These are phyloP conservation scores for Macquaria ambigua DNA, from an alignment of 2,113 vertebrate species.

Conservation along the genomic window DNA sequence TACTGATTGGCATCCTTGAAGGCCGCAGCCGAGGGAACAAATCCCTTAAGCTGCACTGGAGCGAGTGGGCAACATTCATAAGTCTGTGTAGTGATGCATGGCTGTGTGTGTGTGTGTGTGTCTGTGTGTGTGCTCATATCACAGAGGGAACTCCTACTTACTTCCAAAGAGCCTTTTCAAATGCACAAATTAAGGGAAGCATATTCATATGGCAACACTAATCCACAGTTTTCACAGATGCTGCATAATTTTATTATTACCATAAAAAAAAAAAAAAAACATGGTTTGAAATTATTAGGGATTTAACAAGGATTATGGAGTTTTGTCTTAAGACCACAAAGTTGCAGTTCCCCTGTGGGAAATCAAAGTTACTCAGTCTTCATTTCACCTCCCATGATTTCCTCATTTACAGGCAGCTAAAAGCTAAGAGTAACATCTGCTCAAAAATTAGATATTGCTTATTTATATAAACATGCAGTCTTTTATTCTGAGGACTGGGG, in stretches of 20 bases:
- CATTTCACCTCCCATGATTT: neutral
- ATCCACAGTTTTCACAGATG: slow-evolving; percentile 7
- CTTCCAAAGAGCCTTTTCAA: neutral
- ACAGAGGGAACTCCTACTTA: neutral
- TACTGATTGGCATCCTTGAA: slow-evolving; percentile 55
- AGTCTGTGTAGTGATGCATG: slow-evolving; percentile 46
- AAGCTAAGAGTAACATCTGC: neutral
- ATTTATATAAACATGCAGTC: neutral
- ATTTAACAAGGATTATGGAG: slow-evolving; percentile 10
- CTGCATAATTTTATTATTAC: neutral
- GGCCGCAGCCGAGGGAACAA: slow-evolving; percentile 56
- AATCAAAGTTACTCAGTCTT: slow-evolving; percentile 2
- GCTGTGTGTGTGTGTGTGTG: neutral
- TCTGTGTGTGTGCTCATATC: neutral
- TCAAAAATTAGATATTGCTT: neutral
- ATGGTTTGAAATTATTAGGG: neutral
- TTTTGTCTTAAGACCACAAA: slow-evolving; percentile 3
- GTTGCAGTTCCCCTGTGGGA: slow-evolving; percentile 8
- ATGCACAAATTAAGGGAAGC: neutral
- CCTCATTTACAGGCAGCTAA: neutral
- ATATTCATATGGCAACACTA: neutral
- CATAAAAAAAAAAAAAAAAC: neutral
- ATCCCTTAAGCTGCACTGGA: slow-evolving; percentile 62
- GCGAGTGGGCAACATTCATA: slow-evolving; percentile 45
- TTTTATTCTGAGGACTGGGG: too few species aligned